phyloP scores from a whole-genome alignment of 2,888 invertebrate genomes.

The Cephus rjabovi region DNA sequence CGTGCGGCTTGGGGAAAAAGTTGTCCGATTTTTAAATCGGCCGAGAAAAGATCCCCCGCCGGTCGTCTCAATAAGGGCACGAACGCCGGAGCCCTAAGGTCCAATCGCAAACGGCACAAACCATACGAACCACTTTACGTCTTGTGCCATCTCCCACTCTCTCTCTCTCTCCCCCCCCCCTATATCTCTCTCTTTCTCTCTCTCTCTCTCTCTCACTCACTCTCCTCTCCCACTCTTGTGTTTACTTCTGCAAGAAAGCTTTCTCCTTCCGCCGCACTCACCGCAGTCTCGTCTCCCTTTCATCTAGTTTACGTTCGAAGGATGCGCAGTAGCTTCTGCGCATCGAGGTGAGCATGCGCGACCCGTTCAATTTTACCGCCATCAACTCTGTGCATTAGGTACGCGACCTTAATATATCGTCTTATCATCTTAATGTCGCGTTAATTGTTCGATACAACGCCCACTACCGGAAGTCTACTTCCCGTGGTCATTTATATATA shows the following conservation, averaged over 20 bases:
- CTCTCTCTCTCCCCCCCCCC: background rate
- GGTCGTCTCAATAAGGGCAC: constrained; percentile 43
- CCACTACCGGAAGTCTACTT: constrained; percentile 55
- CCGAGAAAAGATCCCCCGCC: constrained; percentile 22
- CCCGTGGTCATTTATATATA: constrained; percentile 44
- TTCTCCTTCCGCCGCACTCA: background rate
- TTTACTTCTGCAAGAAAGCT: background rate
- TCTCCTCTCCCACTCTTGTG: background rate
- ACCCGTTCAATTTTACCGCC: background rate
- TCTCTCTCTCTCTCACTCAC: background rate
- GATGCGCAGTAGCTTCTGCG: background rate
- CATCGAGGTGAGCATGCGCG: background rate
- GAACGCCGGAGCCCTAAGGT: background rate
- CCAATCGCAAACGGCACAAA: background rate
- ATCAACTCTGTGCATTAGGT: constrained; percentile 1
- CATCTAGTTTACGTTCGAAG: background rate
- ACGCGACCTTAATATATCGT: constrained; percentile 8
- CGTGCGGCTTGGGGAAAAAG: constrained; percentile 44
- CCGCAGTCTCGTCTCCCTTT: background rate
- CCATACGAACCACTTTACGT: constrained; percentile 3
- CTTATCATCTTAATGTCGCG: constrained; percentile 24
- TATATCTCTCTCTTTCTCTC: background rate
- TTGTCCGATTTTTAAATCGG: constrained; percentile 48
- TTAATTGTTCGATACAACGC: constrained; percentile 51
- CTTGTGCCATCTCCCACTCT: background rate